Evolutionary conservation across 2,797 vertebrate species (phyloP).

Genomic region (Rhabdomys pumilio): DNA sequence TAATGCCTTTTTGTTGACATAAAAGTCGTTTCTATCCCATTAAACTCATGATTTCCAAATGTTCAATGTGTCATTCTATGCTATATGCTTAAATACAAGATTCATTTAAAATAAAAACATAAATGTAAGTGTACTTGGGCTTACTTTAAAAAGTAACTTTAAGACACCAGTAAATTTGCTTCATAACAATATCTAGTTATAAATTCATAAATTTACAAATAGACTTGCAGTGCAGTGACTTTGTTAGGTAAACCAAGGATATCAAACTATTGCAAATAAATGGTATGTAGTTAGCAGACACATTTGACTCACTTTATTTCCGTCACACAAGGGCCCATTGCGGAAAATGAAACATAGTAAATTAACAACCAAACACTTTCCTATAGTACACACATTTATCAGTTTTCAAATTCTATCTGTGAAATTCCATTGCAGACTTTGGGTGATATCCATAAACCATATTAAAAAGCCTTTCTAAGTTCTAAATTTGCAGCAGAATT

Average conservation of each 20-base stretch:
- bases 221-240: background rate
- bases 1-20: slow-evolving; percentile 33
- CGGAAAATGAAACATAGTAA: slow-evolving; percentile 28
- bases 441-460: background rate
- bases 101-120: slow-evolving; percentile 5
- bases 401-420: slow-evolving; percentile 27
- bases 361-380: slow-evolving; percentile 40
- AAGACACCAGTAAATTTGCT: slow-evolving; percentile 9
- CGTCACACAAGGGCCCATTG: background rate
- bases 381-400: slow-evolving; percentile 40
- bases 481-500: slow-evolving; percentile 7
- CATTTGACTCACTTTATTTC: background rate
- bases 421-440: slow-evolving; percentile 11
- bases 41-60: slow-evolving; percentile 76
- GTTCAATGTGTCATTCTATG: slow-evolving; percentile 80
- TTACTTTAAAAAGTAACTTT: slow-evolving; percentile 50
- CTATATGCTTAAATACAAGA: slow-evolving; percentile 53
- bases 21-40: slow-evolving; percentile 78
- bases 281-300: background rate
- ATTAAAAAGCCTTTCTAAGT: slow-evolving; percentile 11
- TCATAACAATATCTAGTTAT: slow-evolving; percentile 41
- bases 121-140: slow-evolving; percentile 19
- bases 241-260: slow-evolving; percentile 2
- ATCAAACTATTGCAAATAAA: slow-evolving; percentile 45
- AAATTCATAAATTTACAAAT: slow-evolving; percentile 26